Conservation (phyloP, 2,888 invertebrate genomes). For the Gastrophysa polygoni region DNA sequence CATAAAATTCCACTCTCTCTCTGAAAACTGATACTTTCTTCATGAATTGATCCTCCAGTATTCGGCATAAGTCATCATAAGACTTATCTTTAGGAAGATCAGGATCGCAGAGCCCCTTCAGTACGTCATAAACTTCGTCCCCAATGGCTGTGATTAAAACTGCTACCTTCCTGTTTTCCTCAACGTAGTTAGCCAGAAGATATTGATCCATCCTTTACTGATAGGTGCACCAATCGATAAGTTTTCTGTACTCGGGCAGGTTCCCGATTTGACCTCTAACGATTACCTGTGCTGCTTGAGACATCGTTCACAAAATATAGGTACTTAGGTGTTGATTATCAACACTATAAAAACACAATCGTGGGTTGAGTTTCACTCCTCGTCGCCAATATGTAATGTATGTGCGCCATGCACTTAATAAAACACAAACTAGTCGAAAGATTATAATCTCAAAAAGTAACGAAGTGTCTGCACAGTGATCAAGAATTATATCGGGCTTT, state of each 20-base stretch:
- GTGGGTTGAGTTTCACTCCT: neutral
- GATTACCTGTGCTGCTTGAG: neutral
- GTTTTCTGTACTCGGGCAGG: conserved; percentile 13
- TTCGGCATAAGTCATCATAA: conserved; percentile 17
- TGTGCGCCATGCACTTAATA: conserved; percentile 3
- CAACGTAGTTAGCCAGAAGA: conserved; percentile 31
- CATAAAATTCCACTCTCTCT: conserved; percentile 26
- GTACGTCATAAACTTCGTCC: conserved; percentile 27
- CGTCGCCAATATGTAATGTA: conserved; percentile 9
- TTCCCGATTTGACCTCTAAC: conserved; percentile 16
- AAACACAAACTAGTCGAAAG: too few relatives aligned
- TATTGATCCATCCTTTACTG: conserved; percentile 36
- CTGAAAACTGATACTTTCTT: conserved; percentile 19
- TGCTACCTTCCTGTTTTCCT: conserved; percentile 30
- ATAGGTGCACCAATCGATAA: conserved; percentile 17
- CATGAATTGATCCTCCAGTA: conserved; percentile 11
- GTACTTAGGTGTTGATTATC: neutral
- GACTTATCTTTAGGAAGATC: conserved; percentile 32
- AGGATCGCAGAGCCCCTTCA: conserved; percentile 33
- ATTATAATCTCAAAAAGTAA: too few relatives aligned
- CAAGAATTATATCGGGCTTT: too few relatives aligned
- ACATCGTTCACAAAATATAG: neutral
- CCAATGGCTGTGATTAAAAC: conserved; percentile 33
- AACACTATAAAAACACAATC: neutral
- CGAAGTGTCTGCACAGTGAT: too few relatives aligned